Evolutionary conservation across 1,140 invertebrate species (phyloP).

Genomic region (Drosophila littoralis): DNA sequence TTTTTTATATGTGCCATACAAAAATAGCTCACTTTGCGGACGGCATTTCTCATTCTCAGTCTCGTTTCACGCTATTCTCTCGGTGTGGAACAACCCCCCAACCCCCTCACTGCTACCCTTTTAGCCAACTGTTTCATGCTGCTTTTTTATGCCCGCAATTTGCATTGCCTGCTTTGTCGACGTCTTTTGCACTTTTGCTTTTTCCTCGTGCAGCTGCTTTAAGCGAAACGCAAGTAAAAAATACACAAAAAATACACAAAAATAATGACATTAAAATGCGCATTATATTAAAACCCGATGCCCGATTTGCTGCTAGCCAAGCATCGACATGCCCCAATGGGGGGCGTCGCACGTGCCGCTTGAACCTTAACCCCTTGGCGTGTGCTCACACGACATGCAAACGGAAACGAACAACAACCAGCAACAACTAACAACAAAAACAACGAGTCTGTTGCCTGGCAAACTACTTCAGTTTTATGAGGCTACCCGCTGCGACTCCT

Average conservation of each 20-base stretch:
- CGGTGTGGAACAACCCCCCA: not conserved
- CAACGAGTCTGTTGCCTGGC: constrained; percentile 36
- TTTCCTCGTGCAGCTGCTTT: constrained; percentile 29
- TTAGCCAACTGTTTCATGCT: constrained; percentile 33
- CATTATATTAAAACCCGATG: constrained; percentile 66
- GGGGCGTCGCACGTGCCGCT: constrained; percentile 61
- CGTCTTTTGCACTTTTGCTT: constrained; percentile 63
- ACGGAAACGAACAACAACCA: constrained; percentile 35
- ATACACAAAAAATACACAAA: constrained; percentile 23
- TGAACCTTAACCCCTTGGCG: constrained; percentile 72
- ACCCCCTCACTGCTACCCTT: not conserved
- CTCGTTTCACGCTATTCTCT: constrained; percentile 28
- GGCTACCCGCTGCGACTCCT: constrained; percentile 41
- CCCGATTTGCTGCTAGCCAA: constrained; percentile 33
- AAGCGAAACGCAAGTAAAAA: constrained; percentile 2
- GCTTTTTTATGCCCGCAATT: constrained; percentile 50
- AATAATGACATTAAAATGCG: constrained; percentile 77
- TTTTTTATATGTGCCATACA: constrained; percentile 35
- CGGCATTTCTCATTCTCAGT: constrained; percentile 33
- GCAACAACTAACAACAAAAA: constrained; percentile 56
- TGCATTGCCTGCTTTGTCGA: constrained; percentile 56
- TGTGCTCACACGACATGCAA: constrained; percentile 57
- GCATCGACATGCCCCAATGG: constrained; percentile 17
- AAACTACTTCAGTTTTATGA: constrained; percentile 80
- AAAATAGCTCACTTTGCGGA: constrained; percentile 59